Evolutionary conservation across 2,888 invertebrate genomes (phyloP).

Genomic region (Anthophora plumipes): DNA sequence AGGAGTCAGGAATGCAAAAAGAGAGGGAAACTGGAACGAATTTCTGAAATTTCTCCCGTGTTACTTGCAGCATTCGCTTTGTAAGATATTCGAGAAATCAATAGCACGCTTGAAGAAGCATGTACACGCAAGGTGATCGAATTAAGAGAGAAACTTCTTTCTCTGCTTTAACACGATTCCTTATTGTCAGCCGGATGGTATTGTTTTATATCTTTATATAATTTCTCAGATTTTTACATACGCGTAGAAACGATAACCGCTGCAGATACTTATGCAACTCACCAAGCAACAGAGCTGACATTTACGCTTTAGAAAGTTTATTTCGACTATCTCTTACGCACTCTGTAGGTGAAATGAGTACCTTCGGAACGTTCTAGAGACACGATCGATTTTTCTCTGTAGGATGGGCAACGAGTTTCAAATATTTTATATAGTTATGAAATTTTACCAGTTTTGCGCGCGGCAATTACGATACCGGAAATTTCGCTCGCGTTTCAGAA

Average conservation of each 20-base stretch:
- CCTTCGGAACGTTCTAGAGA: not conserved
- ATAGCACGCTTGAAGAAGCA: conserved; percentile 47
- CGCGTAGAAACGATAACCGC: conserved; percentile 53
- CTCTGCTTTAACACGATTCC: conserved; percentile 27
- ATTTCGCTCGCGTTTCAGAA: conserved; percentile 37
- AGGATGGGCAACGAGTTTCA: conserved; percentile 19
- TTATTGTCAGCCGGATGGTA: conserved; percentile 42
- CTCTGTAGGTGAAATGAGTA: conserved; percentile 62
- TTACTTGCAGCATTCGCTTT: conserved; percentile 33
- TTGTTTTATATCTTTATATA: conserved; percentile 68
- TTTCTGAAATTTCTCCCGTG: conserved; percentile 47
- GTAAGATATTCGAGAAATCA: conserved; percentile 52
- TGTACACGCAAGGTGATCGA: conserved; percentile 51
- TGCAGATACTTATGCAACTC: conserved; percentile 73
- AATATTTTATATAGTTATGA: conserved; percentile 52
- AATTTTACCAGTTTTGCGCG: conserved; percentile 49
- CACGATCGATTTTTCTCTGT: conserved; percentile 18
- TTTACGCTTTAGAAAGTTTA: conserved; percentile 84
- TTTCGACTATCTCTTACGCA: conserved; percentile 63
- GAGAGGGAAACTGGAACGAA: conserved; percentile 16
- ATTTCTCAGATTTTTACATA: conserved; percentile 49
- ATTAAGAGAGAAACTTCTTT: conserved; percentile 46
- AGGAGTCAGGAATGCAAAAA: conserved; percentile 5
- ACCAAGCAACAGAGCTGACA: conserved; percentile 78
- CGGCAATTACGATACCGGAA: conserved; percentile 56